Percentiles rank a stretch among this genome's conserved stretches.
phyloP scores from a whole-genome alignment of 1,140 invertebrate species.

The Musca domestica region DNA sequence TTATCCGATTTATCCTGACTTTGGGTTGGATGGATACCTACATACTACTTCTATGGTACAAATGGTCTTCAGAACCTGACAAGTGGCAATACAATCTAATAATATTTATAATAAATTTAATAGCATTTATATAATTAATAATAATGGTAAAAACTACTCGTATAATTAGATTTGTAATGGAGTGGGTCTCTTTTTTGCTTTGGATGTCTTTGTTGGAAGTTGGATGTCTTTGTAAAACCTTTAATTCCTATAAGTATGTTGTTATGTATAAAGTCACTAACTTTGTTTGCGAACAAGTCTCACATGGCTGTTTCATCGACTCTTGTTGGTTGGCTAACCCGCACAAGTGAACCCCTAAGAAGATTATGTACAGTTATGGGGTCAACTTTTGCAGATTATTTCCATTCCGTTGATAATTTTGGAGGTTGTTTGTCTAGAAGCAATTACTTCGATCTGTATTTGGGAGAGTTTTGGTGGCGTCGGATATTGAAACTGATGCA shows the following conservation, averaged over 20 bases:
- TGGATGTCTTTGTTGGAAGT: neutral
- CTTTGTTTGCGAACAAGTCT: slow-evolving; percentile 20
- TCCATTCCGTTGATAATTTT: neutral
- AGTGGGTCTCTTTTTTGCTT: neutral
- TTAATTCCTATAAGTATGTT: slow-evolving; percentile 18
- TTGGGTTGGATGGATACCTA: no score
- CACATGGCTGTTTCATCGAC: neutral
- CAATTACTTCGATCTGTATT: slow-evolving; percentile 9
- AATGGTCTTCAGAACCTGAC: no score
- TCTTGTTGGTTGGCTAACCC: neutral
- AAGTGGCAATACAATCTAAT: no score
- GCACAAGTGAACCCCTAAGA: neutral
- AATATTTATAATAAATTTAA: no score
- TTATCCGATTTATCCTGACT: no score
- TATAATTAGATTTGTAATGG: neutral
- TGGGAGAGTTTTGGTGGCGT: slow-evolving; percentile 6
- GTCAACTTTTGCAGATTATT: neutral
- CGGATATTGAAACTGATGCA: slow-evolving; percentile 9
- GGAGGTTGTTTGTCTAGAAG: neutral
- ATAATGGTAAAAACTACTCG: slow-evolving; percentile 14
- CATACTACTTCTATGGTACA: no score
- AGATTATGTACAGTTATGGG: no score
- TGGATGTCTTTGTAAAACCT: slow-evolving; percentile 13
- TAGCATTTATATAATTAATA: neutral
- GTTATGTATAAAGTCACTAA: slow-evolving; percentile 15